Evolutionary conservation across 2,888 invertebrate genomes (phyloP).

Genomic region (Conistra vaccinii): DNA sequence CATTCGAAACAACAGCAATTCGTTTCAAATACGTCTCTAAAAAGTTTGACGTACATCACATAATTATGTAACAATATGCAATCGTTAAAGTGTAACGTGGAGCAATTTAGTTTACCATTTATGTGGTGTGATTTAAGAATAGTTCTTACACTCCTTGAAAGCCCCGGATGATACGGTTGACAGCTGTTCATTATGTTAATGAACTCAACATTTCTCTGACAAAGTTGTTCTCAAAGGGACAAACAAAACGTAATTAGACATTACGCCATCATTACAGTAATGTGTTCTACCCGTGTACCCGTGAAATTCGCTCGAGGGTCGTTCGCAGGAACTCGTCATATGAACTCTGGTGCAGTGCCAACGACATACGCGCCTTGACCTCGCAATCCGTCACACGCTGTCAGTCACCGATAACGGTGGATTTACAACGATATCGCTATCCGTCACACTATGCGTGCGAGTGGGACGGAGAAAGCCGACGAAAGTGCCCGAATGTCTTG

Average conservation of each 20-base stretch:
- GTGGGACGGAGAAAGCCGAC: conserved; percentile 61
- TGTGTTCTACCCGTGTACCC: conserved; percentile 46
- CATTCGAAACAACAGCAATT: conserved; percentile 22
- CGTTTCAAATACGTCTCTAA: conserved; percentile 19
- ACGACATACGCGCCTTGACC: conserved; percentile 87
- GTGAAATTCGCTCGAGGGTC: conserved; percentile 63
- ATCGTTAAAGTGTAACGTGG: conserved; percentile 8
- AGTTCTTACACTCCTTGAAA: not conserved
- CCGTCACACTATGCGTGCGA: conserved; percentile 57
- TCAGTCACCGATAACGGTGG: conserved; percentile 74
- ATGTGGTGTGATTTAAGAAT: conserved; percentile 2
- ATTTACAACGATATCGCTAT: conserved; percentile 65
- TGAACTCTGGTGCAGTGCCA: conserved; percentile 84
- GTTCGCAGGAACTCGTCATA: conserved; percentile 63
- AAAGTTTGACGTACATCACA: conserved; percentile 10
- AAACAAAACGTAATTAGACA: conserved; percentile 24
- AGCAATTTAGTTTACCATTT: conserved; percentile 12
- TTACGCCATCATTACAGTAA: conserved; percentile 9
- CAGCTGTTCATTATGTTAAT: conserved; percentile 6
- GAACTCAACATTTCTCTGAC: conserved; percentile 7
- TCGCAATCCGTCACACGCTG: conserved; percentile 74
- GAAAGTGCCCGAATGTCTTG: conserved; percentile 64
- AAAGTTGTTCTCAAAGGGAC: not conserved
- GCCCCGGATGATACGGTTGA: not conserved
- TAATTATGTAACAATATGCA: conserved; percentile 14